Base-by-base conservation (phyloP, 1,140 invertebrate genomes). In the Pollicipes pollicipes region DNA sequence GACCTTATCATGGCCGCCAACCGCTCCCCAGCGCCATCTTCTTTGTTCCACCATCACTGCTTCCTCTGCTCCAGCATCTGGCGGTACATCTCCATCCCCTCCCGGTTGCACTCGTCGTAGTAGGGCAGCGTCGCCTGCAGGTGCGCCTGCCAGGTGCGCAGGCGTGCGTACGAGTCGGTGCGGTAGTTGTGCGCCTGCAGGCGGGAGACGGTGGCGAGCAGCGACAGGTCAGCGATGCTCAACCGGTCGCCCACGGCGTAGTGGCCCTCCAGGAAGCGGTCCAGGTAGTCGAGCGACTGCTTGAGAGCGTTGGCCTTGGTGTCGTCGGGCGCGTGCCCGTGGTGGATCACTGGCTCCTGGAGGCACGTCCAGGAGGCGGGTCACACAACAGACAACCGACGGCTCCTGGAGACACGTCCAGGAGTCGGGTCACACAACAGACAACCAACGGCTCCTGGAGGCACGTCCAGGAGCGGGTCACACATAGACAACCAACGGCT, bases 221-320 rank as follows among this genome's bases (percentile, higher is more conserved):
- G 64, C 6, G 77, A 76, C 30, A 79, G 72, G 73, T 79, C 78
- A 32, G 78, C 78, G 28, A 79, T 71, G 30, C 77, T 78, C 17
- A 79, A 64, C 26, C 74, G 58, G 27, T 75, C 72, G 32, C 76
- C 77, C 28, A 76, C 76, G 26, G 72, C 75, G 70, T 76, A n/a
- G 72, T 32, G 21, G 69, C 70, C 26, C 69, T 73, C 67, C 24
- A 79, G 73, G 68, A 71, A 71, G 24, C 63, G 28, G 32, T 79
- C 75, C 63, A 79, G 70, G 64, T 76, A 74, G 67, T 74, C 73
- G 30, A 79, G 71, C 30, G 72, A 70, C 69, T 77, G 72, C 37
- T 75, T 78, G 28, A 78, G 72, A 69, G 70, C 70, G 63, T 77
- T 74, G 26, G 75, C 75, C 68, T 76, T 77, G 30, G 76, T 72